Evolutionary conservation across 2,113 vertebrate genomes (phyloP).

Genomic region (Cathartes aura): DNA sequence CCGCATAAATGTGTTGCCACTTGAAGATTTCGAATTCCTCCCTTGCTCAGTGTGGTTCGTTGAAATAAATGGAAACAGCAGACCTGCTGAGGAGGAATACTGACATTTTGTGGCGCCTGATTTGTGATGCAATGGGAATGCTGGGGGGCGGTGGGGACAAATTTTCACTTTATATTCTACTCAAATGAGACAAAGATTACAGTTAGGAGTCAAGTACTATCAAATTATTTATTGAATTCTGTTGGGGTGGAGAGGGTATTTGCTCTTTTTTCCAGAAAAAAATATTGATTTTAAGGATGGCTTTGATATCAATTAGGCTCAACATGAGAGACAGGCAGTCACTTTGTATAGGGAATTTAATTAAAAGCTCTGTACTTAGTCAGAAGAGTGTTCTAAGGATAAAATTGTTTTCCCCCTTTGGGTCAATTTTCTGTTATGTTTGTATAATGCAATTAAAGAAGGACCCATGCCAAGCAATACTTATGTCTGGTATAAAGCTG

Average conservation of each 20-base stretch:
- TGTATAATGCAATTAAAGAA: conserved; percentile 72
- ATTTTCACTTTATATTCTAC: conserved; percentile 70
- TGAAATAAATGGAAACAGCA: conserved; percentile 7
- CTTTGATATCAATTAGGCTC: conserved; percentile 71
- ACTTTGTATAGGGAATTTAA: conserved; percentile 71
- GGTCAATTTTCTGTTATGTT: conserved; percentile 73
- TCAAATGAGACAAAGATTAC: conserved; percentile 70
- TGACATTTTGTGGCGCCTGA: background rate
- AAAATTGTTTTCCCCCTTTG: conserved; percentile 70
- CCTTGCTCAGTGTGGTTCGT: background rate
- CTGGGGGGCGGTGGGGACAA: background rate
- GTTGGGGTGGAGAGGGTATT: conserved; percentile 52
- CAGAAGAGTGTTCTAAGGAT: conserved; percentile 66
- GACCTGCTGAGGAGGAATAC: conserved; percentile 29
- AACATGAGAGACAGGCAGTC: conserved; percentile 72
- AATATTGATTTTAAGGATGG: conserved; percentile 71
- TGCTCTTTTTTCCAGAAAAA: conserved; percentile 61
- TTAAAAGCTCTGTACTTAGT: conserved; percentile 71
- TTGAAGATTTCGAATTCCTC: conserved; percentile 14
- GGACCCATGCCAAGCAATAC: conserved; percentile 59
- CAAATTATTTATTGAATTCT: conserved; percentile 72
- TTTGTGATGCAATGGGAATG: conserved; percentile 44
- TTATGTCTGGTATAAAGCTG: conserved; percentile 48
- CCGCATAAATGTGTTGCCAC: background rate
- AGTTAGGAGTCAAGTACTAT: conserved; percentile 70